These are phyloP conservation scores for Zaprionus bogoriensis DNA, from an alignment of 2,888 invertebrate species.

Conservation along the genomic window DNA sequence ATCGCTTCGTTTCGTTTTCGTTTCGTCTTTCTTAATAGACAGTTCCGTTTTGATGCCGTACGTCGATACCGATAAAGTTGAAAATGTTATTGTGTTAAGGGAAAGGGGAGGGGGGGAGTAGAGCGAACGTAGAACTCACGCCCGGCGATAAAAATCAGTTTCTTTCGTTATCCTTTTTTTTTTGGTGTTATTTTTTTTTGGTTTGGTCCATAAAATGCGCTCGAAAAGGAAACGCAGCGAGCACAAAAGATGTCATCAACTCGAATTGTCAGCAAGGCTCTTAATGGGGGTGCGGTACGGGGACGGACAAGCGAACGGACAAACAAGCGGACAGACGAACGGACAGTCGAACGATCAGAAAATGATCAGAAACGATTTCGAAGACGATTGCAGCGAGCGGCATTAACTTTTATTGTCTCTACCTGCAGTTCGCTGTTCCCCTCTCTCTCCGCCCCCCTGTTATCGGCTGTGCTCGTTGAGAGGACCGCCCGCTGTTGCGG, in stretches of 20 bases:
- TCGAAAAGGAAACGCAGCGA: conserved; percentile 42
- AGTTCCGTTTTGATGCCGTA: conserved; percentile 65
- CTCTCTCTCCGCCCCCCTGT: neutral
- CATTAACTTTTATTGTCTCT: conserved; percentile 71
- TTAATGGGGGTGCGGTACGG: conserved; percentile 36
- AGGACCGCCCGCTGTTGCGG: conserved; percentile 68
- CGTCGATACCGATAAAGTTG: conserved; percentile 67
- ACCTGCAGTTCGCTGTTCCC: conserved; percentile 39
- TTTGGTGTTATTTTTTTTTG: conserved; percentile 18
- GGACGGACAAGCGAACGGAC: neutral
- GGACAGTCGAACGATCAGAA: conserved; percentile 3
- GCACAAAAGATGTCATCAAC: conserved; percentile 76
- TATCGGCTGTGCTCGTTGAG: neutral
- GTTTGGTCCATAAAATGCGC: conserved; percentile 42
- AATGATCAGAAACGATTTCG: conserved; percentile 26
- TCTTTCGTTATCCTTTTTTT: conserved; percentile 45
- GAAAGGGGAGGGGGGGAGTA: neutral
- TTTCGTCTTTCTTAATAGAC: conserved; percentile 52
- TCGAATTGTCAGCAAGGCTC: conserved; percentile 67
- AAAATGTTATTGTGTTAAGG: conserved; percentile 59
- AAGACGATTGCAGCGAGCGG: conserved; percentile 30
- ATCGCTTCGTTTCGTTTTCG: conserved; percentile 22
- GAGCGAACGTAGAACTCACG: conserved; percentile 36
- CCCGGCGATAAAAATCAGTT: conserved; percentile 56
- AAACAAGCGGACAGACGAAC: neutral